A percentile compares a stretch with the other conserved stretches of the same genome.
These are phyloP conservation scores for Rhyacophila brunnea DNA, from an alignment of 1,140 invertebrate genomes.

Conservation along the genomic window DNA sequence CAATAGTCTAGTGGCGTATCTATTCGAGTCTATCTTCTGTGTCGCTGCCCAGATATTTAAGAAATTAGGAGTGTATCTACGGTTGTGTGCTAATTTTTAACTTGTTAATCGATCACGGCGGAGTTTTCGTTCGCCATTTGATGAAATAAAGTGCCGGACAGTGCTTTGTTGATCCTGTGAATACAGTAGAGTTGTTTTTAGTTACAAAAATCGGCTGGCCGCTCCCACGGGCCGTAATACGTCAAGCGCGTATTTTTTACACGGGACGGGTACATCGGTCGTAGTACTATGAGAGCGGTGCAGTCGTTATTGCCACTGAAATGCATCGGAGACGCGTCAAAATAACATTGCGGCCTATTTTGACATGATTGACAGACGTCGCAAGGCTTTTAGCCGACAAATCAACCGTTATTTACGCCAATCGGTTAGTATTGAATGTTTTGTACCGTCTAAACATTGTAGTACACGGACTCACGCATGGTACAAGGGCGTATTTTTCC, in stretches of 20 bases:
- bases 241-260: slow-evolving; percentile 27
- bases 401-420: slow-evolving; percentile 17
- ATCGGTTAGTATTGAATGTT: slow-evolving; percentile 22
- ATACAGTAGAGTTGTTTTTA: slow-evolving; percentile 6
- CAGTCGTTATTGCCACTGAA: slow-evolving; percentile 17
- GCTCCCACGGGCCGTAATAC: slow-evolving; percentile 21
- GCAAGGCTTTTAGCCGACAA: slow-evolving; percentile 19
- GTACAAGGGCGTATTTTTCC: slow-evolving; percentile 22
- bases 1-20: slow-evolving; percentile 8
- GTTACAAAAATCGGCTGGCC: slow-evolving; percentile 2
- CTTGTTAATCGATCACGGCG: slow-evolving; percentile 28
- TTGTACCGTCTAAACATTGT: slow-evolving; percentile 12
- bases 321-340: slow-evolving; percentile 24
- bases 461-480: slow-evolving; percentile 10
- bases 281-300: slow-evolving; percentile 16
- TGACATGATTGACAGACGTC: slow-evolving; percentile 26
- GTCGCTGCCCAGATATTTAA: slow-evolving; percentile 26
- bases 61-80: slow-evolving; percentile 20
- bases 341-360: slow-evolving; percentile 12
- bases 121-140: slow-evolving; percentile 6
- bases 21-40: slow-evolving; percentile 19
- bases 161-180: slow-evolving; percentile 1
- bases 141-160: not conserved
- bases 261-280: slow-evolving; percentile 10
- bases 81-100: slow-evolving; percentile 17